Evolutionary conservation across 2,888 invertebrate genomes (phyloP), one percentile per base, ranked within the genome.

Genomic region (Orchestes rusci): DNA sequence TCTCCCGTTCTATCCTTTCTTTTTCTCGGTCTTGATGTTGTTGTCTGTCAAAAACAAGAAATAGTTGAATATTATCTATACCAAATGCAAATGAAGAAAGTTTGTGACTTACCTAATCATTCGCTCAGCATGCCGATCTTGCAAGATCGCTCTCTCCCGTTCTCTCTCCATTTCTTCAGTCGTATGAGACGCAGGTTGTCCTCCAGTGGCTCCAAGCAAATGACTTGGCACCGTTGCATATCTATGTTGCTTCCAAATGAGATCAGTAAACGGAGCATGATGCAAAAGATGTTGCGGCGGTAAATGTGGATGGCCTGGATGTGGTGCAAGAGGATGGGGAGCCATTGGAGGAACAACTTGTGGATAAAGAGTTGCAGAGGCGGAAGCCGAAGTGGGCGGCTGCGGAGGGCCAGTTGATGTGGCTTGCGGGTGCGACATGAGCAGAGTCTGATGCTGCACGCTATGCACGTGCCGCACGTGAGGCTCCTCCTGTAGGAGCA

Each of bases 111-210:
- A 81, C 80, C 81, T 74, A 62, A 79, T 67, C 70, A 80, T 74
- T 68, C 80, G 73, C 68, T 80, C 79, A 39, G 63, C 59, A 66
- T 80, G 80, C 66, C 80, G 73, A 58, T 79, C 78, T 61, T 75
- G 77, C 38, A 73, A 71, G 46, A 49, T 41, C 2, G 73, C 72
- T 46, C 72, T 73, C n/a, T n/a, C n/a, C 23, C 23, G 5, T 48
- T 72, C 76, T 40, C 68, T 71, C 69, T 70, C 70, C 45, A 73
- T 58, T 46, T 75, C 75, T 44, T 75, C 75, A 13, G 72, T 58
- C 13, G 63, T 56, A 18, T 63, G 60, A 17, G 44, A 35, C 31
- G 59, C 52, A 37, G 56, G 63, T 43, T 61, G 61, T 19, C 59
- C 62, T n/a, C n/a, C n/a, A n/a, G n/a, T n/a, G n/a, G n/a, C n/a